Conservation (phyloP, 2,888 invertebrate genomes). For the Opisthograptis luteolata region DNA sequence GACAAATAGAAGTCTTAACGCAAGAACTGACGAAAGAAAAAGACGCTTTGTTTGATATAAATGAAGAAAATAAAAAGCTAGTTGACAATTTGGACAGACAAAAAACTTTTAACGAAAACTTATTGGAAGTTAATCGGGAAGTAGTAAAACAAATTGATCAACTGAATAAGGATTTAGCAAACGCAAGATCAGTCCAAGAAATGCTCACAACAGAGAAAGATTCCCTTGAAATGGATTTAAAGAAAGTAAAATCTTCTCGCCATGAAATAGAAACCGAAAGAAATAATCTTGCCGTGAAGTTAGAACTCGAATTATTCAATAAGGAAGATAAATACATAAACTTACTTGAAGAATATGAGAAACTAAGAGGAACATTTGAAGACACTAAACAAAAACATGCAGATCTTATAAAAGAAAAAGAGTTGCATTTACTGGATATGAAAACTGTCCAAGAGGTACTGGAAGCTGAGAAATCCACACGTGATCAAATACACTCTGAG, state of each 20-base stretch:
- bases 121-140: slow-evolving; percentile 16
- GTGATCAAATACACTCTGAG: slow-evolving; percentile 1
- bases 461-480: slow-evolving; percentile 6
- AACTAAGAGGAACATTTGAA: background rate
- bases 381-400: background rate
- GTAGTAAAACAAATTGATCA: slow-evolving; percentile 9
- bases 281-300: background rate
- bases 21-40: slow-evolving; percentile 8
- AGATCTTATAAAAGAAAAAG: slow-evolving; percentile 7
- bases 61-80: slow-evolving; percentile 16
- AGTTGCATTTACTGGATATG: background rate
- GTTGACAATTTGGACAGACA: slow-evolving; percentile 13
- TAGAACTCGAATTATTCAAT: background rate
- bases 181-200: background rate
- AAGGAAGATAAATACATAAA: background rate
- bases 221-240: background rate
- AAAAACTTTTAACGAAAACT: slow-evolving; percentile 13
- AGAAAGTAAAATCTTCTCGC: background rate
- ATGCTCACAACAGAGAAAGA: background rate
- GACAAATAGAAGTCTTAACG: slow-evolving; percentile 13
- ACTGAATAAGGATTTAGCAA: background rate
- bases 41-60: background rate
- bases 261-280: slow-evolving; percentile 1
- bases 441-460: slow-evolving; percentile 12
- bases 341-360: background rate